Conservation (phyloP, 1,140 invertebrate species). For the Paralvinella palmiformis region DNA sequence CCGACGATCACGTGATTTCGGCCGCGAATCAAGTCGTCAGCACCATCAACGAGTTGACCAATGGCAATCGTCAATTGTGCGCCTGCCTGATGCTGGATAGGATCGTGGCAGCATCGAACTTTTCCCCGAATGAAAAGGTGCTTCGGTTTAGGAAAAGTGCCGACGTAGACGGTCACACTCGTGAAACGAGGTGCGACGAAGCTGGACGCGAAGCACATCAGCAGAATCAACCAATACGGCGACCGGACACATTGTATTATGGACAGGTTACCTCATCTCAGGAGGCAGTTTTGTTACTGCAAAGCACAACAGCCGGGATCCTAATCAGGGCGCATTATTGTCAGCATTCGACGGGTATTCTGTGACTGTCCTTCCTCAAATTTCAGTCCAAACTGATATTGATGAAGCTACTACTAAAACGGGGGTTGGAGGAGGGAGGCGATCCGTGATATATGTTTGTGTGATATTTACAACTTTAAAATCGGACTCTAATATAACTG, state of each 20-base stretch:
- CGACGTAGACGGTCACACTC: conserved; percentile 73
- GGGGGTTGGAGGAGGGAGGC: no score
- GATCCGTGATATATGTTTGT: no score
- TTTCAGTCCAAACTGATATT: no score
- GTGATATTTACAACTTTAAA: no score
- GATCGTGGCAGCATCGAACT: conserved; percentile 62
- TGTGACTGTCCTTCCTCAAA: no score
- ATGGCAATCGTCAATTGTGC: conserved; percentile 59
- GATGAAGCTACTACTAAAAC: no score
- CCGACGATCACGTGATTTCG: conserved; percentile 45
- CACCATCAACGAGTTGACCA: conserved; percentile 62
- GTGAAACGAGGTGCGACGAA: conserved; percentile 55
- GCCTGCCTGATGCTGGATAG: conserved; percentile 55
- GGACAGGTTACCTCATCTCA: conserved; percentile 28
- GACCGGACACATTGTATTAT: conserved; percentile 68
- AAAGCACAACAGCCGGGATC: not conserved
- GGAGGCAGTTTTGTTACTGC: conserved; percentile 40
- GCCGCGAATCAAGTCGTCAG: conserved; percentile 57
- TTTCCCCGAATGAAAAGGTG: conserved; percentile 61
- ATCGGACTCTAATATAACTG: no score
- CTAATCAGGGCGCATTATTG: no score
- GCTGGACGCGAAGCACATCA: conserved; percentile 70
- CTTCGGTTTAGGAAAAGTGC: conserved; percentile 67
- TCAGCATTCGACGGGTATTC: no score
- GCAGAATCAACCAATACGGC: conserved; percentile 80